Evolutionary conservation across 2,113 vertebrate genomes (phyloP).

Genomic region (Strigops habroptila): DNA sequence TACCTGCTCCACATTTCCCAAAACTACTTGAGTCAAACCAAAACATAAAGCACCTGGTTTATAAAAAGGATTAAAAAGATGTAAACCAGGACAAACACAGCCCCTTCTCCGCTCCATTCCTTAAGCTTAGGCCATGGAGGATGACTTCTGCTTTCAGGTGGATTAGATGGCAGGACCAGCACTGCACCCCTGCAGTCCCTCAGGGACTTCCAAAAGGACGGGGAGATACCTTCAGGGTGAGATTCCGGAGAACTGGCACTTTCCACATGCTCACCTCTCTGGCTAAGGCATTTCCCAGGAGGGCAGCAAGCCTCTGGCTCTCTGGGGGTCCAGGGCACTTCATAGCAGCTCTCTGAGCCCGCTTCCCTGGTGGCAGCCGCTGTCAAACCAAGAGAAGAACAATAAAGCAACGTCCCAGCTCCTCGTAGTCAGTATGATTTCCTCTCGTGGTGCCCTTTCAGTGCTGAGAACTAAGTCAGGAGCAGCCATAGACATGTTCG

Average conservation of each 20-base stretch:
- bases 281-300: slow-evolving; percentile 73
- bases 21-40: background rate
- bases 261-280: slow-evolving; percentile 77
- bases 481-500: background rate
- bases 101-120: background rate
- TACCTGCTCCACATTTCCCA: background rate
- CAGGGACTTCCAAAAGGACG: background rate
- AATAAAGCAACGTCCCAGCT: background rate
- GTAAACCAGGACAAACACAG: background rate
- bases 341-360: slow-evolving; percentile 65
- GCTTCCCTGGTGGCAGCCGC: slow-evolving; percentile 52
- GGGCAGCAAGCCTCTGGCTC: slow-evolving; percentile 22
- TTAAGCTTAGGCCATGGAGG: background rate
- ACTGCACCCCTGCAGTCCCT: background rate
- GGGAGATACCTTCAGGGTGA: slow-evolving; percentile 68
- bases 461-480: background rate
- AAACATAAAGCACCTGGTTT: background rate
- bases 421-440: background rate
- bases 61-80: background rate
- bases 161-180: background rate
- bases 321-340: slow-evolving; percentile 66
- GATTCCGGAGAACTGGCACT: slow-evolving; percentile 68
- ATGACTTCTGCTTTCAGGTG: background rate
- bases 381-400: slow-evolving; percentile 49
- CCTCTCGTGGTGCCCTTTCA: background rate